phyloP scores from a whole-genome alignment of 2,113 vertebrate genomes.

The Xiphophorus maculatus region DNA sequence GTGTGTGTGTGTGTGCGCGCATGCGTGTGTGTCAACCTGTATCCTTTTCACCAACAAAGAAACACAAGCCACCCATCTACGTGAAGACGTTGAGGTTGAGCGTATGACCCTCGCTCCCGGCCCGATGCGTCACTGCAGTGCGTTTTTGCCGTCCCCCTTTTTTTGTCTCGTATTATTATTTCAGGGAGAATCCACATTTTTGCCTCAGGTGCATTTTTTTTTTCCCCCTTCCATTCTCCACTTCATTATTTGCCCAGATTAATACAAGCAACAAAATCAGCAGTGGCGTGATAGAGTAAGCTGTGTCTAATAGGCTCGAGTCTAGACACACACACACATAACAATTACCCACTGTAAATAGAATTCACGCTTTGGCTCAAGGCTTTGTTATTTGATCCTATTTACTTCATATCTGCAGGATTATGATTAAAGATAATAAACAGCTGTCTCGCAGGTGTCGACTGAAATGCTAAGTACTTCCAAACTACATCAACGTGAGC shows the following conservation, averaged over 20 bases:
- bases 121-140: constrained; percentile 47
- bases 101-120: constrained; percentile 31
- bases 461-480: neutral
- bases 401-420: constrained; percentile 70
- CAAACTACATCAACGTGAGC: constrained; percentile 2
- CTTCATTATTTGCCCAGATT: constrained; percentile 81
- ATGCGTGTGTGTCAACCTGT: neutral
- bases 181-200: constrained; percentile 66
- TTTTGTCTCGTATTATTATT: constrained; percentile 52
- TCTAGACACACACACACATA: constrained; percentile 73
- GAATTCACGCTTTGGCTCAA: constrained; percentile 74
- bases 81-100: constrained; percentile 50
- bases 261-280: constrained; percentile 74
- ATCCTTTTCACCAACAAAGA: constrained; percentile 36
- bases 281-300: constrained; percentile 70
- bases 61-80: constrained; percentile 31
- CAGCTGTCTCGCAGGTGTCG: neutral
- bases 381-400: constrained; percentile 79
- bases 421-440: constrained; percentile 65
- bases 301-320: constrained; percentile 81
- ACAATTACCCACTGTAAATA: constrained; percentile 85
- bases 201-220: constrained; percentile 74
- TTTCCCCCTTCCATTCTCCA: constrained; percentile 36
- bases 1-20: no score
- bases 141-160: constrained; percentile 63